phyloP scores from a whole-genome alignment of 2,113 vertebrate genomes.

The Lasiurus borealis region DNA sequence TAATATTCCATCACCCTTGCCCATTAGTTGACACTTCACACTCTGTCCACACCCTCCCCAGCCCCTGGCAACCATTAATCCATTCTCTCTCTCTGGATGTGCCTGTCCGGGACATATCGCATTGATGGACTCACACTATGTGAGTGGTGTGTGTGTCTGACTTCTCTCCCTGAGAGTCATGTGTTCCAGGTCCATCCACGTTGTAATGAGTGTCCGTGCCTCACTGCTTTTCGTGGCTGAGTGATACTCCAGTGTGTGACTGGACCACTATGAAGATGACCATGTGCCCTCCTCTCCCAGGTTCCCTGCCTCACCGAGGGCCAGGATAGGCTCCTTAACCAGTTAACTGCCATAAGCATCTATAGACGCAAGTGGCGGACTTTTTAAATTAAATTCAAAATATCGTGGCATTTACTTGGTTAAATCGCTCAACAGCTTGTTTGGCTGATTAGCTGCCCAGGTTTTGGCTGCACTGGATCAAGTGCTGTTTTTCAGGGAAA shows the following conservation, averaged over 20 bases:
- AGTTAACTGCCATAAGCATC: too few species aligned
- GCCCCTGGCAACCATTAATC: rapidly evolving
- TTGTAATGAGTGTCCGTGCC: not conserved
- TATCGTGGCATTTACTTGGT: too few species aligned
- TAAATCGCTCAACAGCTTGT: not conserved
- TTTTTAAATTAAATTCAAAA: too few species aligned
- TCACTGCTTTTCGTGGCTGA: too few species aligned
- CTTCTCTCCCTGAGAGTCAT: not conserved
- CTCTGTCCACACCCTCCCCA: too few species aligned
- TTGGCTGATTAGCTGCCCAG: not conserved
- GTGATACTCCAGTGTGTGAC: rapidly evolving
- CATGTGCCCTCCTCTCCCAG: rapidly evolving
- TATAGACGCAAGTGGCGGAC: too few species aligned
- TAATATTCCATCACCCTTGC: not conserved
- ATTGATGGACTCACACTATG: not conserved
- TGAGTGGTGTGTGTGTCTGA: not conserved
- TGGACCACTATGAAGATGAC: not conserved
- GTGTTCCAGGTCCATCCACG: not conserved
- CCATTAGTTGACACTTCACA: not conserved
- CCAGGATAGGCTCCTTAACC: not conserved
- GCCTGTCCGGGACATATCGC: not conserved
- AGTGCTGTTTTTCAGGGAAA: not conserved
- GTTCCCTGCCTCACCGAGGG: too few species aligned
- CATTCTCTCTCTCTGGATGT: too few species aligned
- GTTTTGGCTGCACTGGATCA: not conserved